A percentile compares a stretch with the other conserved stretches of the same genome.
Evolutionary conservation across 2,888 invertebrate genomes (phyloP).

Genomic region (Magallana nippona): DNA sequence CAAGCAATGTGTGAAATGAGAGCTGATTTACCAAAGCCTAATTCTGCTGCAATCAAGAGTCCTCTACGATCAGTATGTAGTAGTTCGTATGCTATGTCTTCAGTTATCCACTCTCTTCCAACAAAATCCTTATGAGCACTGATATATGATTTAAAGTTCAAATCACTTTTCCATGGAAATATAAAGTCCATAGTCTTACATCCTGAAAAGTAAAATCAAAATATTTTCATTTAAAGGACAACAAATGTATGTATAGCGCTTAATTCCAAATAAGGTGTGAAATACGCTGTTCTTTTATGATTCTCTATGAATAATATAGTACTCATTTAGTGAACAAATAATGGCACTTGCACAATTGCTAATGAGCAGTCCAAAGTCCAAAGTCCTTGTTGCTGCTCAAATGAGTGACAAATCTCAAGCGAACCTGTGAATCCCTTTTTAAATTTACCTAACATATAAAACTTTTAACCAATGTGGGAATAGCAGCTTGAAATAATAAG

Average conservation of each 20-base stretch:
- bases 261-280: too few species aligned
- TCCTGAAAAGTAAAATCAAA: not conserved
- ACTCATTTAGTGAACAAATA: not conserved
- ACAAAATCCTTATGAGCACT: not conserved
- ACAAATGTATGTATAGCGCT: too few species aligned
- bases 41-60: slow-evolving; percentile 6
- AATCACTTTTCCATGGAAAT: not conserved
- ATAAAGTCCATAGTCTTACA: slow-evolving; percentile 21
- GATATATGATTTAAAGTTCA: slow-evolving; percentile 22
- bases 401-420: too few species aligned
- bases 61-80: slow-evolving; percentile 11
- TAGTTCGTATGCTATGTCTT: not conserved
- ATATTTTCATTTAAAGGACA: too few species aligned
- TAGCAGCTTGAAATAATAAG: too few species aligned
- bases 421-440: too few species aligned
- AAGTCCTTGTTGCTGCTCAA: too few species aligned
- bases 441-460: too few species aligned
- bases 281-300: not conserved
- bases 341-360: too few species aligned
- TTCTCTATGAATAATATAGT: too few species aligned
- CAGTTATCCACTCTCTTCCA: slow-evolving; percentile 24
- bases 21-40: slow-evolving; percentile 39
- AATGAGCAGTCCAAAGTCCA: too few species aligned
- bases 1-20: slow-evolving; percentile 34
- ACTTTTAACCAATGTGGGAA: too few species aligned